These are phyloP conservation scores for Rallus limicola DNA, from an alignment of 2,113 vertebrate genomes.

Conservation along the genomic window DNA sequence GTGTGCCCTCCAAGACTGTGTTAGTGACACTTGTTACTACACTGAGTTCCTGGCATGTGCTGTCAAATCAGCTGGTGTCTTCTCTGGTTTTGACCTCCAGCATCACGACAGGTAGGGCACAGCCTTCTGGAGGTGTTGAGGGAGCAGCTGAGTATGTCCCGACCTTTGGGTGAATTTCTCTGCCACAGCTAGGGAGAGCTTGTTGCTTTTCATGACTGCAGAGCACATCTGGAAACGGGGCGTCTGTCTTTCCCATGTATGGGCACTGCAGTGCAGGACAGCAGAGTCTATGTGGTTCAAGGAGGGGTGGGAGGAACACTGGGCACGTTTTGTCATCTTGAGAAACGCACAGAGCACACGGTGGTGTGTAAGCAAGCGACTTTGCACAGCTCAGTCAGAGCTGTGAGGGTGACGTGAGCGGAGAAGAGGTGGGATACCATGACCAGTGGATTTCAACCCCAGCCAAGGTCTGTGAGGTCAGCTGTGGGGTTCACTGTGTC, in stretches of 20 bases:
- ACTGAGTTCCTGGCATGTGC: not conserved
- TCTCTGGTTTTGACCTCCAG: not conserved
- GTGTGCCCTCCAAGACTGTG: not conserved
- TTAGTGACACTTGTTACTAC: not conserved
- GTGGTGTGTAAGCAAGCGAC: not conserved
- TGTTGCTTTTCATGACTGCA: not conserved
- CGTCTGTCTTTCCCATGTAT: accelerated
- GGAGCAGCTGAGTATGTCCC: not conserved
- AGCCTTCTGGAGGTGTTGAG: not conserved
- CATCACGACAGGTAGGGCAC: not conserved
- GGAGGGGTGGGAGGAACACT: not conserved
- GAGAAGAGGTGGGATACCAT: no score
- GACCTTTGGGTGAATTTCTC: not conserved
- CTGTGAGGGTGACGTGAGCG: accelerated
- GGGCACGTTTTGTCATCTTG: not conserved
- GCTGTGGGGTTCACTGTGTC: not conserved
- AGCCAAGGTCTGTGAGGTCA: not conserved
- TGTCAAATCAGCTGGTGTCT: not conserved
- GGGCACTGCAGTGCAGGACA: accelerated
- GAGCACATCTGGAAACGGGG: not conserved
- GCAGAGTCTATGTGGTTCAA: accelerated
- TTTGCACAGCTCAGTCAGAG: not conserved
- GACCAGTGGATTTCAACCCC: not conserved
- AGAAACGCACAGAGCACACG: accelerated
- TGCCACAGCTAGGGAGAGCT: not conserved